A percentile compares a stretch with the other conserved stretches of the same genome.
phyloP scores from a whole-genome alignment of 2,888 invertebrate species.

The Ferrisia virgata region DNA sequence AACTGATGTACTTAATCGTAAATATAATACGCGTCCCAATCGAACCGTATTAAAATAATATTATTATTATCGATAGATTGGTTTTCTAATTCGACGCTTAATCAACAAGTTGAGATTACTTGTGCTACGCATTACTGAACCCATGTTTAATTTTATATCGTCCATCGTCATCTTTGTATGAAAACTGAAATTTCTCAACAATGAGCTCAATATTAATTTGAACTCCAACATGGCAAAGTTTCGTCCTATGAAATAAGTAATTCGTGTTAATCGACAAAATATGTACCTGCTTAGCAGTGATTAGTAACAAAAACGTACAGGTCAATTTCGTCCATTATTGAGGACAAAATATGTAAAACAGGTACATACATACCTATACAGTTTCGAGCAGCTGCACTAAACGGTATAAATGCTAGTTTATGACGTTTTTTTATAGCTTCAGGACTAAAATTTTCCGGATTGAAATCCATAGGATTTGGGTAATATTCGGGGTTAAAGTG shows the following conservation, averaged over 20 bases:
- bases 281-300: not conserved
- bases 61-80: too few species aligned
- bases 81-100: not conserved
- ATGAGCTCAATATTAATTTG: constrained; percentile 47
- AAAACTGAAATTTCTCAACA: constrained; percentile 48
- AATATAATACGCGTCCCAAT: too few species aligned
- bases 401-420: constrained; percentile 18
- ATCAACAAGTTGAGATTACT: not conserved
- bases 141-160: not conserved
- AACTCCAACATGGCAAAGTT: constrained; percentile 49
- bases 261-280: not conserved
- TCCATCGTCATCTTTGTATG: not conserved
- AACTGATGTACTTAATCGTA: too few species aligned
- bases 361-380: constrained; percentile 17
- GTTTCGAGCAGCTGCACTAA: constrained; percentile 22
- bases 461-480: constrained; percentile 6
- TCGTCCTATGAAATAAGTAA: constrained; percentile 45
- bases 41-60: too few species aligned
- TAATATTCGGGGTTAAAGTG: constrained; percentile 25
- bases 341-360: too few species aligned
- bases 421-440: constrained; percentile 24
- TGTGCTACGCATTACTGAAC: not conserved
- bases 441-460: constrained; percentile 29
- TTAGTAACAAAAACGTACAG: too few species aligned
- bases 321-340: too few species aligned